Percentiles rank a stretch among this genome's conserved stretches.
These are phyloP conservation scores for Melanocharis versteri DNA, from an alignment of 2,113 vertebrate species.

Conservation along the genomic window DNA sequence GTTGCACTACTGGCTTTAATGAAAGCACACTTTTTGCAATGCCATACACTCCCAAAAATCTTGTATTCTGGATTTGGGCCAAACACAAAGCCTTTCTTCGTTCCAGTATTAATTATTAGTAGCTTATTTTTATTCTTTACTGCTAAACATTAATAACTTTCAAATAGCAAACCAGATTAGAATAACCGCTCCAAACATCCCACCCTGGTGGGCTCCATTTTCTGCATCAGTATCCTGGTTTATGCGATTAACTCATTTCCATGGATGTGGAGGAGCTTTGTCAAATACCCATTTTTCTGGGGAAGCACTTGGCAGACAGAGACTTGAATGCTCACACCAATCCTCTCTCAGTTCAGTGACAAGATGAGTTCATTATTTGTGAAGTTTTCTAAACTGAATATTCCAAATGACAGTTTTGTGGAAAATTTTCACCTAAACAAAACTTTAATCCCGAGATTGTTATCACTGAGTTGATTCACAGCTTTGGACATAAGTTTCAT, in stretches of 20 bases:
- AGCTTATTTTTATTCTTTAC: conserved; percentile 10
- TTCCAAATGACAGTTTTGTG: neutral
- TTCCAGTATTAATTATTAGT: conserved; percentile 29
- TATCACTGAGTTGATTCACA: neutral
- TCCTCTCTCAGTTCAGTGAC: neutral
- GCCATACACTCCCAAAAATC: neutral
- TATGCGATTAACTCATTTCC: neutral
- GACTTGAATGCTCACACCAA: neutral
- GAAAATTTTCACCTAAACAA: neutral
- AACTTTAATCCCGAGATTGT: neutral
- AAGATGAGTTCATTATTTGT: neutral
- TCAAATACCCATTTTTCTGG: neutral
- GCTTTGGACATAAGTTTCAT: neutral
- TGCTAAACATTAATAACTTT: conserved; percentile 17
- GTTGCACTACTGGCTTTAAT: neutral
- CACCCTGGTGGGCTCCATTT: neutral
- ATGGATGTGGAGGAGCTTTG: neutral
- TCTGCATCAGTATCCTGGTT: neutral
- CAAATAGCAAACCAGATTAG: neutral
- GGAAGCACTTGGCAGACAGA: neutral
- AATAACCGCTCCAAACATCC: neutral
- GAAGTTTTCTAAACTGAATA: neutral
- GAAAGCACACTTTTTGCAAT: neutral
- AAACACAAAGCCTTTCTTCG: conserved; percentile 3
- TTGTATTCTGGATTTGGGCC: neutral